Conservation (phyloP, 2,888 invertebrate species). For the Mellilla xanthometata region DNA sequence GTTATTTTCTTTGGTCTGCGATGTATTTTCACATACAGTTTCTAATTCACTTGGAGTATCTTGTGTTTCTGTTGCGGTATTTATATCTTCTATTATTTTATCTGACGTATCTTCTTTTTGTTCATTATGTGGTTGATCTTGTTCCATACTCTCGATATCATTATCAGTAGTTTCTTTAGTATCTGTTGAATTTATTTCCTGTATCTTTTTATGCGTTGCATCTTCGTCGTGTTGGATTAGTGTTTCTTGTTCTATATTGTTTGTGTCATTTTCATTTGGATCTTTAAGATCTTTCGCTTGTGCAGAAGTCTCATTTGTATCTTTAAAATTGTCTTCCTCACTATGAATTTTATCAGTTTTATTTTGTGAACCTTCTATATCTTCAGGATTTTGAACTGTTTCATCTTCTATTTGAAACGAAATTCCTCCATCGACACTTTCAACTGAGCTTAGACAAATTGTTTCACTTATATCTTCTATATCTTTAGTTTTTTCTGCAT, state of each 20-base stretch:
- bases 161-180: background rate
- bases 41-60: background rate
- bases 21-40: background rate
- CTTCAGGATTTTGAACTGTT: background rate
- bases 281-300: constrained; percentile 4
- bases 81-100: too few relatives aligned
- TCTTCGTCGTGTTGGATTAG: too few relatives aligned
- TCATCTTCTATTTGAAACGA: background rate
- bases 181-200: too few relatives aligned
- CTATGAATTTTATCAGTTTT: too few relatives aligned
- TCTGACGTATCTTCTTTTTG: too few relatives aligned
- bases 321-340: background rate
- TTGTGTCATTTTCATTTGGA: background rate
- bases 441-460: background rate
- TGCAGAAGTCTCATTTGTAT: background rate
- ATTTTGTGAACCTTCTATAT: too few relatives aligned
- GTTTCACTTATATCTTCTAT: background rate
- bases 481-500: background rate
- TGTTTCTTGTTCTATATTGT: background rate
- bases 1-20: constrained; percentile 2
- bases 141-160: background rate
- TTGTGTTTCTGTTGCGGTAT: too few relatives aligned
- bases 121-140: too few relatives aligned
- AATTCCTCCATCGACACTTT: background rate
- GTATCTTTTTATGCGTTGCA: background rate